A percentile compares a stretch with the other conserved stretches of the same genome.
Conservation (phyloP, 1,140 invertebrate species). For the Ostrea edulis region DNA sequence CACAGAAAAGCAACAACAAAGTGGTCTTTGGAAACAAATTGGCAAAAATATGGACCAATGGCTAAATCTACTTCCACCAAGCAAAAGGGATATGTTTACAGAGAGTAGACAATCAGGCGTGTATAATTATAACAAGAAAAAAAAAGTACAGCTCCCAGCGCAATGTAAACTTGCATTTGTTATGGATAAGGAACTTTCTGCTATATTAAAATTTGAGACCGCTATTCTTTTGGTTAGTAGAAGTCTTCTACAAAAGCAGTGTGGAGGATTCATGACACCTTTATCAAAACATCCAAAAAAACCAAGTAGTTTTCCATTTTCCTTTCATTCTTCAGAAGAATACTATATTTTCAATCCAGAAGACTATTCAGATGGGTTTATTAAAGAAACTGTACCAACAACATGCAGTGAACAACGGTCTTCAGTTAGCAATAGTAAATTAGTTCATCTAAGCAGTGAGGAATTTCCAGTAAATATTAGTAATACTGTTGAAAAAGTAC, state of each 20-base stretch:
- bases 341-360: slow-evolving; percentile 2
- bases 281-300: neutral
- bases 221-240: neutral
- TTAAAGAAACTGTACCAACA: neutral
- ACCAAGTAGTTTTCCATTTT: neutral
- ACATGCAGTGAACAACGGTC: neutral
- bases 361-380: slow-evolving; percentile 11
- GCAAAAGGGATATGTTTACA: neutral
- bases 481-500: neutral
- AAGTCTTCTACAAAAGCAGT: neutral
- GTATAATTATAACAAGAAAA: neutral
- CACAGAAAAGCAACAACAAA: neutral
- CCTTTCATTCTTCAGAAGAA: neutral
- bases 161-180: slow-evolving; percentile 17
- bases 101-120: neutral
- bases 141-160: neutral
- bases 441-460: neutral
- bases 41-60: neutral
- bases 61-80: neutral
- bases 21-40: slow-evolving; percentile 5
- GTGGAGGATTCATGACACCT: neutral
- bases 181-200: neutral
- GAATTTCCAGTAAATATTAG: neutral
- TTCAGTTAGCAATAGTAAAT: neutral
- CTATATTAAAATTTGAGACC: neutral